Evolutionary conservation across 2,113 vertebrate genomes (phyloP).

Genomic region (Lophius piscatorius): DNA sequence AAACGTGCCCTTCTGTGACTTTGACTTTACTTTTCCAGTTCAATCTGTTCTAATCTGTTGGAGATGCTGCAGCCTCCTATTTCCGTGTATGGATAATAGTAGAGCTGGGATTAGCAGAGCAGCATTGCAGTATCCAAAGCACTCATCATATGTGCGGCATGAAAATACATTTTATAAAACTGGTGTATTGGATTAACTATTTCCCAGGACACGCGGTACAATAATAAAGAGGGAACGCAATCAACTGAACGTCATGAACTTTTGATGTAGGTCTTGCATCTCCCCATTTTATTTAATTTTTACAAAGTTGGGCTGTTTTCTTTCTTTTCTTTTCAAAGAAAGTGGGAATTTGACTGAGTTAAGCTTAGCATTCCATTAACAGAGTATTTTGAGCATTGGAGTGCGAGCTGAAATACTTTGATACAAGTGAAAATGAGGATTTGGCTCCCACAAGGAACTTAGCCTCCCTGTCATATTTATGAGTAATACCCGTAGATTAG

Average conservation of each 20-base stretch:
- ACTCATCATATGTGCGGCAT: slow-evolving; percentile 52
- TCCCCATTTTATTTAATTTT: slow-evolving; percentile 3
- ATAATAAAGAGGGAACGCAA: slow-evolving; percentile 55
- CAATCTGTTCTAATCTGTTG: slow-evolving; percentile 45
- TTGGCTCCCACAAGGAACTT: slow-evolving; percentile 44
- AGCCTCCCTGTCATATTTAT: slow-evolving; percentile 56
- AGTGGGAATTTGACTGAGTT: slow-evolving; percentile 35
- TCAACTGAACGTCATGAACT: slow-evolving; percentile 67
- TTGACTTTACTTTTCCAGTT: slow-evolving; percentile 9
- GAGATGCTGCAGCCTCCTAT: slow-evolving; percentile 37
- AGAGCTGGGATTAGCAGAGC: slow-evolving; percentile 65
- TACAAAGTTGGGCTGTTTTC: too few species aligned
- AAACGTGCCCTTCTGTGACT: slow-evolving; percentile 23
- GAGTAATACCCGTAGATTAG: slow-evolving; percentile 62
- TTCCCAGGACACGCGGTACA: slow-evolving; percentile 29
- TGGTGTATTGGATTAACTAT: slow-evolving; percentile 73
- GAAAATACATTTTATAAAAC: slow-evolving; percentile 70
- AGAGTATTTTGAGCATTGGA: slow-evolving; percentile 29
- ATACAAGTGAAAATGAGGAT: slow-evolving; percentile 46
- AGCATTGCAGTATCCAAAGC: slow-evolving; percentile 46
- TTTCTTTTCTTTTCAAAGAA: slow-evolving; percentile 34
- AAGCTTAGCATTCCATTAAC: slow-evolving; percentile 64
- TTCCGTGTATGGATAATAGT: slow-evolving; percentile 57
- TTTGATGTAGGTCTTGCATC: slow-evolving; percentile 50
- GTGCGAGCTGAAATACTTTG: slow-evolving; percentile 31